Base-by-base conservation (phyloP, 2,888 invertebrate species). In the Elegia similella region DNA sequence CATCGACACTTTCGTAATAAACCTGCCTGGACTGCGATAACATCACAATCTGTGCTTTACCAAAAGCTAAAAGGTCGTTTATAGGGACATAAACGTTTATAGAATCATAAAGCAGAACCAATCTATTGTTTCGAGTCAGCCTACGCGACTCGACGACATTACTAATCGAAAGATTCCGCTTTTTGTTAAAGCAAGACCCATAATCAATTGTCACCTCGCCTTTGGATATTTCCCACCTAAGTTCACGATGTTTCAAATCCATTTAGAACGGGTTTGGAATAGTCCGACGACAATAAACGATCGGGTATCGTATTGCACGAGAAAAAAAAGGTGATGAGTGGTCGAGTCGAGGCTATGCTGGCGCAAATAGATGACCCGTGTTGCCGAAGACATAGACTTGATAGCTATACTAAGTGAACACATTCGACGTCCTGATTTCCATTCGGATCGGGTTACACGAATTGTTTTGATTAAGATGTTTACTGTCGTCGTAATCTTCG, bases 71-170 rank as follows among this genome's bases (percentile, higher is more conserved):
- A 86, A 86, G 78, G 77, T 80, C 87, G 82, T 88, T 89, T 88
- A 88, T 85, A 81, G 81, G 81, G 74, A 81, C 84, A 89, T 91
- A 87, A 90, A 90, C 85, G 86, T 88, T 91, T 90, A 88, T 90
- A 82, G 87, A 89, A 85, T 88, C 89, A 88, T 90, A 91, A 90
- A 91, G 77, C 82, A 87, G 81, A 80, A 76, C 80, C 86, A 80
- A 88, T 86, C 86, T 85, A 90, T 91, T 90, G 90, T 91, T 83
- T 84, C 80, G 72, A 76, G 73, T 70, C 84, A 72, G 73, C 87
- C 89, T 86, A 88, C 90, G 88, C 86, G 69, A 75, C 73, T 68
- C 77, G 79, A 72, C 80, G 78, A 88, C 85, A 84, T 86, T 84
- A 87, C 88, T 87, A 88, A 90, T 89, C 86, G 88, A 76, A 76